Evolutionary conservation across 2,113 vertebrate species (phyloP), one percentile per base, ranked within the genome.

Genomic region (Hyperopisus bebe): DNA sequence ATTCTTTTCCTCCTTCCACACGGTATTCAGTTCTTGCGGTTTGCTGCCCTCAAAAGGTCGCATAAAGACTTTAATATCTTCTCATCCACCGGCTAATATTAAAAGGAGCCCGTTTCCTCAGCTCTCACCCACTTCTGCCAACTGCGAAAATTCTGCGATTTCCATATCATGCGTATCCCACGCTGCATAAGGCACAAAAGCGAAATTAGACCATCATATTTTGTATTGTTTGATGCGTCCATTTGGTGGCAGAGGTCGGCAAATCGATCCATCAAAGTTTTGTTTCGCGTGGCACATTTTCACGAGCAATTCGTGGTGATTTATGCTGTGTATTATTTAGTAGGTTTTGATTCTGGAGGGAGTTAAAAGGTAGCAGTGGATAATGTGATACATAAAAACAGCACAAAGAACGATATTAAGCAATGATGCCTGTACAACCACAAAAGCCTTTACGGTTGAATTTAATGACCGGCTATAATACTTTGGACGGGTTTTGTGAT

Each of bases 401-500:
- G 44, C 19, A 51, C 27, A 86, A 86, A 87, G 85, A 87, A 53
- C 50, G 8, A 35, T 6, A 53, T 35, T 44, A 47, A 84, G 62
- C 39, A 84, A 46, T 47, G 15, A 55, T 8, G 31, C 27, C 10
- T 50, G n/a, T 51, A 35, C 5, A 50, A 53, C n/a, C 50, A 51
- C 1, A 27, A 51, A 53, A 87, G 50, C 50, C 50, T 50, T 53
- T 51, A 53, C 50, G 31, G 53, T 13, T 87, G 50, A n/a, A 87
- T 87, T 21, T 87, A 87, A 87, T 87, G 50, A 87, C 17, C 85
- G n/a, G 85, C 50, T 15, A 51, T 53, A 35, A 31, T 87, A 51
- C n/a, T 51, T 39, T 47, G 47, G 48, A 50, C 27, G 50, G 50
- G 24, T 87, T 53, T 53, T n/a, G 50, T 50, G 85, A 70, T 70